Evolutionary conservation across 2,113 vertebrate genomes (phyloP), one percentile per base, ranked within the genome.

Genomic region (Strix aluco): DNA sequence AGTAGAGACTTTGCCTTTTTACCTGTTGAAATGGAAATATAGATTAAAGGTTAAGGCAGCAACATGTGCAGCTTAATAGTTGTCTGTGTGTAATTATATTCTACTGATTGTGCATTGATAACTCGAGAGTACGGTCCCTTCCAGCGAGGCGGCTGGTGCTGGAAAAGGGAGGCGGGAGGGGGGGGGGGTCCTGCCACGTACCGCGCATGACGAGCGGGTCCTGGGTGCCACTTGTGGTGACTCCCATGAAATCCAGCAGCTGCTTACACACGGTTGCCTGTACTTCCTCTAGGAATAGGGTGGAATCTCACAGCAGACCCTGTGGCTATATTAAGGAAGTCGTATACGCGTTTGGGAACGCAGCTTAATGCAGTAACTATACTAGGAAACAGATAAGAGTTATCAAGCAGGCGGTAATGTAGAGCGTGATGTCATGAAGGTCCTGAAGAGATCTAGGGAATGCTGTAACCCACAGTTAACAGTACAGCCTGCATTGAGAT

Each of bases 171-270:
- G 51, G 34, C 27, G 59, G 38, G n/a, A 34, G 46, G 36, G 30
- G 61, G 46, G 30, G 61, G 7, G 17, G 16, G 3, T 46, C 25
- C 54, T 77, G 67, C 17, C 1, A 3, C 54, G 49, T 29, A 27
- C 32, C 3, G 0, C 10, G 40, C 23, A 3, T 34, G 25, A 61
- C 1, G 1, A n/a, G n/a, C 0, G 9, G 40, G 75, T 36, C 46
- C 19, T 18, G 6, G 21, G 8, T 66, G 59, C 42, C 19, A 5
- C 30, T n/a, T 30, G 55, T 8, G 62, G 20, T 9, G 27, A 38
- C 34, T 79, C 54, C 57, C 16, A 0, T 40, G 80, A 61, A 81
- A 63, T 59, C 30, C 34, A 4, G 58, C 9, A 42, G 22, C 20
- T 58, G 42, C 38, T 40, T 52, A 5, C 67, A 3, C 6, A 1